These are phyloP conservation scores for Antedon mediterranea DNA, from an alignment of 53 echinoderm and acorn worm species.

Conservation along the genomic window DNA sequence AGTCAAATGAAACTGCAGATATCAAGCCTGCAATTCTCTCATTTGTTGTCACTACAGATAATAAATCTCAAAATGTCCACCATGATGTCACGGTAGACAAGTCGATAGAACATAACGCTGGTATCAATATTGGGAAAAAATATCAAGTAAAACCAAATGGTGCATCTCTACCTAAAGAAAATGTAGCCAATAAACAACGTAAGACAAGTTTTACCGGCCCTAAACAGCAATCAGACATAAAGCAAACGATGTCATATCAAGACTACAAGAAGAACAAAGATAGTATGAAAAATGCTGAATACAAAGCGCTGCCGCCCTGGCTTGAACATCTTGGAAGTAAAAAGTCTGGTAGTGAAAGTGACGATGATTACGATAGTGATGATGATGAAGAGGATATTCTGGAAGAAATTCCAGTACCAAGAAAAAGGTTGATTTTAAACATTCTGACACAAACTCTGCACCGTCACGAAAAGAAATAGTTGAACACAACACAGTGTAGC, in stretches of 20 bases:
- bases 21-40: not conserved
- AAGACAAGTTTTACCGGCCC: not conserved
- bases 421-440: not conserved
- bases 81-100: not conserved
- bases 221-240: not conserved
- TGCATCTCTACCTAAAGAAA: no score
- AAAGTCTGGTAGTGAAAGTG: not conserved
- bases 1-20: slow-evolving; percentile 61
- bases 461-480: no score
- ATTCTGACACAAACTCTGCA: not conserved
- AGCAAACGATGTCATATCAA: not conserved
- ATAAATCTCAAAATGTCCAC: not conserved
- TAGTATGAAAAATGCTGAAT: not conserved
- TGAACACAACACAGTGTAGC: no score
- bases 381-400: not conserved
- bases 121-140: not conserved
- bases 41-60: not conserved
- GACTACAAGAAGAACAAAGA: not conserved
- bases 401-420: not conserved
- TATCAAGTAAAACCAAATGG: no score
- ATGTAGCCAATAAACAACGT: not conserved
- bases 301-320: not conserved
- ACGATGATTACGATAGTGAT: not conserved
- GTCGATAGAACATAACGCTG: no score
- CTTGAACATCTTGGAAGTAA: not conserved